phyloP scores from a whole-genome alignment of 2,113 vertebrate species.

The Lophura nycthemera region DNA sequence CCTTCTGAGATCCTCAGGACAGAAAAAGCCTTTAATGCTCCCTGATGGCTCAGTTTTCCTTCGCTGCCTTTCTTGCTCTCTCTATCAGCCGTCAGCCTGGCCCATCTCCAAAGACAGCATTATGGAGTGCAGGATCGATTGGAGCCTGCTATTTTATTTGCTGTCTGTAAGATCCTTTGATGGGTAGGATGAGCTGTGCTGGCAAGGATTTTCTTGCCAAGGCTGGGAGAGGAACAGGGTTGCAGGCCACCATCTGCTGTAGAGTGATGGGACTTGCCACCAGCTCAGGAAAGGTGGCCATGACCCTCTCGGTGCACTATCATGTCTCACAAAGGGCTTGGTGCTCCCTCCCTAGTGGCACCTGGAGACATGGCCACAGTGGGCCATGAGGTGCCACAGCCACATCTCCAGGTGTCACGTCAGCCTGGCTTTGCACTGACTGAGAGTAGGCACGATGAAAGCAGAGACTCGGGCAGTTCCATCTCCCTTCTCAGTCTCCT shows the following conservation, averaged over 20 bases:
- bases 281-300: neutral
- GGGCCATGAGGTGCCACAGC: fast-evolving
- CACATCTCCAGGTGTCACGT: neutral
- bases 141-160: constrained; percentile 68
- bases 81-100: constrained; percentile 21
- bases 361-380: fast-evolving
- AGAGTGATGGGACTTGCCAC: neutral
- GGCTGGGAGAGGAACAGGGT: neutral
- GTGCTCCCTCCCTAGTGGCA: neutral
- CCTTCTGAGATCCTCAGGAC: neutral
- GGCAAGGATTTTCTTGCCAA: neutral
- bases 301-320: neutral
- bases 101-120: constrained; percentile 73
- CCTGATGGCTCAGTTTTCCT: constrained; percentile 22
- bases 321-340: neutral
- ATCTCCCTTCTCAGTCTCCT: neutral
- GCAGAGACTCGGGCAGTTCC: neutral
- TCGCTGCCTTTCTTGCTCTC: constrained; percentile 4
- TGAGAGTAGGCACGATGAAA: neutral
- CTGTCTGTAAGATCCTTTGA: constrained; percentile 66
- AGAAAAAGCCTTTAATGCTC: constrained; percentile 31
- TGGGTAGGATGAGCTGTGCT: constrained; percentile 16
- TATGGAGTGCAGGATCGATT: constrained; percentile 53
- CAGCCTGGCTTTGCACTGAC: neutral
- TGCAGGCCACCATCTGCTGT: neutral